phyloP scores from a whole-genome alignment of 2,113 vertebrate species.

The Raja brachyura region DNA sequence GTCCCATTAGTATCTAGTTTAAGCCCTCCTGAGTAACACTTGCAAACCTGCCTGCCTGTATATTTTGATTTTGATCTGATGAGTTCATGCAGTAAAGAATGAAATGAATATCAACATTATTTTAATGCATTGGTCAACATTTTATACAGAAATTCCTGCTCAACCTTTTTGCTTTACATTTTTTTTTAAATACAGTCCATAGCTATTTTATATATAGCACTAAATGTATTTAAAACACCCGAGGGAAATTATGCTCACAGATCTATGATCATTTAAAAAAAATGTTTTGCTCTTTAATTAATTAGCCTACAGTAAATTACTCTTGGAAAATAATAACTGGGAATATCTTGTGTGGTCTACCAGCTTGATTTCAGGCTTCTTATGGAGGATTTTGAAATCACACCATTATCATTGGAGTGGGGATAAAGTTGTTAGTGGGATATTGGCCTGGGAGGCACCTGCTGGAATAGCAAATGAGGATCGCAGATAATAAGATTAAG shows the following conservation, averaged over 20 bases:
- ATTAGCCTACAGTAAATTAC: neutral
- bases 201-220: neutral
- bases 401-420: too few species aligned
- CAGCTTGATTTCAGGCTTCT: neutral
- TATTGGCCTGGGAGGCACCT: too few species aligned
- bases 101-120: neutral
- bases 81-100: neutral
- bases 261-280: neutral
- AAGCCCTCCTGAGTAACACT: too few species aligned
- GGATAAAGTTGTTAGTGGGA: too few species aligned
- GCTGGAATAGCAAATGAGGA: too few species aligned
- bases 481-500: too few species aligned
- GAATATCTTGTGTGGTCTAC: neutral
- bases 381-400: neutral
- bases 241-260: neutral
- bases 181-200: neutral
- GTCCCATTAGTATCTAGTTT: too few species aligned
- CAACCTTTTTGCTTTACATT: neutral
- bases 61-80: neutral
- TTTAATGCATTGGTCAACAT: neutral
- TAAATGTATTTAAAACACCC: neutral
- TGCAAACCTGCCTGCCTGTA: too few species aligned
- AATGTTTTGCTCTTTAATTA: neutral
- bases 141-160: neutral
- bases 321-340: neutral